Percentiles rank a stretch among this genome's conserved stretches.
Evolutionary conservation across 2,888 invertebrate genomes (phyloP).

Genomic region (Abrostola triplasia): DNA sequence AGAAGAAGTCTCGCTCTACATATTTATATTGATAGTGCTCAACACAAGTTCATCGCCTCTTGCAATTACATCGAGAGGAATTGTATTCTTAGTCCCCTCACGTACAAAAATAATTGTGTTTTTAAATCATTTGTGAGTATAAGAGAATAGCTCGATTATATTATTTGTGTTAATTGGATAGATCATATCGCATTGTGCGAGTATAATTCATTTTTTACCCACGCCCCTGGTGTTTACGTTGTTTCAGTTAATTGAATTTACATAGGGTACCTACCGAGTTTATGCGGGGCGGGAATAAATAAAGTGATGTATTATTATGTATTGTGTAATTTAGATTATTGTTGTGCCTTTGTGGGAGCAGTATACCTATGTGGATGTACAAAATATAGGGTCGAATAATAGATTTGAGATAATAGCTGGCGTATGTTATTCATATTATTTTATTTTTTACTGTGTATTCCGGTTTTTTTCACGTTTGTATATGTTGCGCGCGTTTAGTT

Average conservation of each 20-base stretch:
- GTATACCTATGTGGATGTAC: not conserved
- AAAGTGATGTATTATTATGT: constrained; percentile 22
- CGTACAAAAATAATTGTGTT: constrained; percentile 11
- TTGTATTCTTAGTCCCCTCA: not conserved
- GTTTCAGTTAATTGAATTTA: constrained; percentile 50
- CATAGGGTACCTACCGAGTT: constrained; percentile 22
- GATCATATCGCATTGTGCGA: constrained; percentile 47
- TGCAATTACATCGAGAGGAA: too few species aligned
- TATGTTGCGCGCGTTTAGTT: too few species aligned
- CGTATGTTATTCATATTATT: too few species aligned
- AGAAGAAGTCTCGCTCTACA: too few species aligned
- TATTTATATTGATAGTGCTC: too few species aligned
- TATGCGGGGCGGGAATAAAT: constrained; percentile 20
- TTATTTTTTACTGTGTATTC: too few species aligned
- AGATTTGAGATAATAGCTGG: too few species aligned
- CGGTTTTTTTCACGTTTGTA: too few species aligned
- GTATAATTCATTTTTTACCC: constrained; percentile 50
- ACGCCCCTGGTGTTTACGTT: constrained; percentile 33
- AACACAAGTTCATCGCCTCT: too few species aligned
- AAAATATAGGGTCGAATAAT: too few species aligned
- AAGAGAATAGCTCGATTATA: constrained; percentile 70
- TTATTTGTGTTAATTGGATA: constrained; percentile 58
- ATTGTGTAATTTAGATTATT: constrained; percentile 1
- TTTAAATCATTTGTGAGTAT: constrained; percentile 40
- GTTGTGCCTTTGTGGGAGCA: not conserved